Evolutionary conservation across 2,888 invertebrate species (phyloP), one percentile per base, ranked within the genome.

Genomic region (Pyrrhia umbra): DNA sequence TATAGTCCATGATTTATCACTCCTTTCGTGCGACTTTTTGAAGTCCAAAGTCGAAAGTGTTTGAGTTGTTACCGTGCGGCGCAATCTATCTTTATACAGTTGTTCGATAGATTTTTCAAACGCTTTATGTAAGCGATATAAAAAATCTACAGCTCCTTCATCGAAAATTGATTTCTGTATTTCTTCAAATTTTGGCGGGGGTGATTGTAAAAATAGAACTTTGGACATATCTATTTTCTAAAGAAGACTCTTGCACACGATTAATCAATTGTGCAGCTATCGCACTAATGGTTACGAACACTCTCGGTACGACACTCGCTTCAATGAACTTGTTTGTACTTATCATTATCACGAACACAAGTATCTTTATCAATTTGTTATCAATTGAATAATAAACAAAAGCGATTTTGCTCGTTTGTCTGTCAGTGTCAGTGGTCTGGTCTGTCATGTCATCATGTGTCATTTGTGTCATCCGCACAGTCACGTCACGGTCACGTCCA

Each of bases 1-100:
- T 46, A 97, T 95, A 79, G 89, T 95, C 97, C 97, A 97, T 30
- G 92, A 84, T 58, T 85, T 88, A 75, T 95, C 91, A 37, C 72
- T 77, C 69, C 93, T 88, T 71, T 93, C 93, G 0, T 84, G 51
- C n/a, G 95, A 91, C 49, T 89, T 83, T 61, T 85, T 86, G 76
- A 96, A 96, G 68, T 90, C 87, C 67, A 95, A 84, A 63, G 73
- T 82, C 21, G 79, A 74, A 43, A 72, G 68, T 30, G 73, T 70
- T 75, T 90, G 89, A 15, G 90, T 83, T 21, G 88, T 79, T 15
- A 90, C 86, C 60, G 90, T 90, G 54, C 90, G 90, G 52, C 83
- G 84, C 27, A 90, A 79, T 61, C 96, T 89, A 49, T 90, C 85
- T 66, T 86, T 91, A 73, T 90, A 95, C 40, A 96, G 87, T 70